phyloP scores from a whole-genome alignment of 2,888 invertebrate species.

The Tetragonisca angustula region DNA sequence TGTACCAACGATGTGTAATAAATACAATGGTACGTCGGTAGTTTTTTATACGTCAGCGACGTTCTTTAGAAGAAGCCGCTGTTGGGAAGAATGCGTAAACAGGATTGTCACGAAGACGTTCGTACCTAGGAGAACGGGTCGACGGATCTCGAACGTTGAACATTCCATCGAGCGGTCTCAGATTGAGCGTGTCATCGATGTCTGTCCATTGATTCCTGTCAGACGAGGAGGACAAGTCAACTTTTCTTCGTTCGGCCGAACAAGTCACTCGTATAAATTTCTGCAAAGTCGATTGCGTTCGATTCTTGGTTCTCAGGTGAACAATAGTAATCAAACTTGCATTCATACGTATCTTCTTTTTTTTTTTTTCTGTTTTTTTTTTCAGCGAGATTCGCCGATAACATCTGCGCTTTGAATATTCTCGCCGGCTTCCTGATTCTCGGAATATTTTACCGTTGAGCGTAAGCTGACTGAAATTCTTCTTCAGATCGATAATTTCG shows the following conservation, averaged over 20 bases:
- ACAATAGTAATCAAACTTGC: slow-evolving; percentile 49
- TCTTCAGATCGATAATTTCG: too few relatives aligned
- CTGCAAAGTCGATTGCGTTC: slow-evolving; percentile 23
- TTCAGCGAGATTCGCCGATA: slow-evolving; percentile 5
- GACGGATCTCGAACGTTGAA: slow-evolving; percentile 46
- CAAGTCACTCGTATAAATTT: slow-evolving; percentile 57
- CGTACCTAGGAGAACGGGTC: slow-evolving; percentile 9
- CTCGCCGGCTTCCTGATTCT: slow-evolving; percentile 28
- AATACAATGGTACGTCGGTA: too few relatives aligned
- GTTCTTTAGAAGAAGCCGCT: neutral
- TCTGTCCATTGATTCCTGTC: slow-evolving; percentile 59
- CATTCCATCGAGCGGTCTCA: slow-evolving; percentile 34
- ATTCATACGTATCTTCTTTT: slow-evolving; percentile 24
- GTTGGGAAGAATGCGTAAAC: neutral
- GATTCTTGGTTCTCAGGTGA: slow-evolving; percentile 16
- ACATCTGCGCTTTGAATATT: slow-evolving; percentile 9
- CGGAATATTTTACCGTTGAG: neutral
- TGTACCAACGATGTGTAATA: too few relatives aligned
- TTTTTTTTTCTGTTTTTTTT: neutral
- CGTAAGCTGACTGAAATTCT: neutral
- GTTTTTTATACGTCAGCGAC: too few relatives aligned
- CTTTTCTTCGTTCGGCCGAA: slow-evolving; percentile 47
- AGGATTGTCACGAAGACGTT: slow-evolving; percentile 26
- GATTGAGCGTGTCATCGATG: slow-evolving; percentile 55
- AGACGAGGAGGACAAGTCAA: slow-evolving; percentile 52